Evolutionary conservation across 2,797 vertebrate genomes (phyloP).

Genomic region (Somateria mollissima): DNA sequence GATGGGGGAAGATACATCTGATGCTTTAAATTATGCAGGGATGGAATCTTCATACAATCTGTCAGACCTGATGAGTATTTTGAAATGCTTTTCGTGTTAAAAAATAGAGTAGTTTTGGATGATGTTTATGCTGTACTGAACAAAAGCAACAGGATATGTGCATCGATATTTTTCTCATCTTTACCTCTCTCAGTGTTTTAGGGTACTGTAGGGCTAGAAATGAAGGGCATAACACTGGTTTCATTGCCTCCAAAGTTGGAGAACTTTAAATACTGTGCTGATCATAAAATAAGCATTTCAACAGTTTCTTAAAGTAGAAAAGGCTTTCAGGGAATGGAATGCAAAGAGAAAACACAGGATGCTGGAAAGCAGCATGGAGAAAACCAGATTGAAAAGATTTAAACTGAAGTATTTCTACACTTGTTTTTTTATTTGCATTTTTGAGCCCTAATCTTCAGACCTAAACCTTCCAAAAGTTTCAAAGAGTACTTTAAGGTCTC

Average conservation of each 20-base stretch:
- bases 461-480: slow-evolving; percentile 23
- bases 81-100: background rate
- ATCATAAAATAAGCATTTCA: slow-evolving; percentile 43
- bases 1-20: background rate
- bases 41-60: background rate
- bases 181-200: background rate
- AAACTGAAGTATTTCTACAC: slow-evolving; percentile 9
- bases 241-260: background rate
- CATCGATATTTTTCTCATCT: background rate
- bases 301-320: slow-evolving; percentile 27
- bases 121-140: background rate
- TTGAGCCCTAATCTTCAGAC: background rate
- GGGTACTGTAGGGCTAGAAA: background rate
- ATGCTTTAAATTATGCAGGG: background rate
- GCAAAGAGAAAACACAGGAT: slow-evolving; percentile 27
- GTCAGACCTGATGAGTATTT: background rate
- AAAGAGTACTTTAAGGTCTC: background rate
- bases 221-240: background rate
- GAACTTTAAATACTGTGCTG: background rate
- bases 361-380: background rate
- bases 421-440: slow-evolving; percentile 32
- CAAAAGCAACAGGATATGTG: background rate
- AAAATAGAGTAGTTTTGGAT: background rate
- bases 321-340: slow-evolving; percentile 37
- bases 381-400: slow-evolving; percentile 25